Conservation (phyloP, 2,113 vertebrate species). For the Tursiops truncatus region DNA sequence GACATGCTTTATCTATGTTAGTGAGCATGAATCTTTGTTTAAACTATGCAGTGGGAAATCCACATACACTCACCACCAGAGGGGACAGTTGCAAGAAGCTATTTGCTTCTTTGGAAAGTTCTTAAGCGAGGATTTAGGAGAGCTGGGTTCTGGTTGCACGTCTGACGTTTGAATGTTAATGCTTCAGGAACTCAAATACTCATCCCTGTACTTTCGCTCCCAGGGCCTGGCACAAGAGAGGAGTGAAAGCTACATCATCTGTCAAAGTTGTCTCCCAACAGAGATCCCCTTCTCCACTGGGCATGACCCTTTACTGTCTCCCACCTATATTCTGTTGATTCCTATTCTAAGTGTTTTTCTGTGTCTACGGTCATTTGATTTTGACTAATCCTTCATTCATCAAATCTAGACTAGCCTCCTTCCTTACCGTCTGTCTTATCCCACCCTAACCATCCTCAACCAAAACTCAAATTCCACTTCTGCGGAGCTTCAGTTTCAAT, state of each 20-base stretch:
- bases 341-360: background rate
- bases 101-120: background rate
- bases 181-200: background rate
- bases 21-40: background rate
- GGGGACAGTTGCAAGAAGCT: background rate
- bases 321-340: background rate
- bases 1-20: background rate
- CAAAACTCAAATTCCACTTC: background rate
- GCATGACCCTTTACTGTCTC: background rate
- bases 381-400: background rate
- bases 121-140: background rate
- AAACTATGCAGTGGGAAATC: background rate
- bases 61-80: background rate
- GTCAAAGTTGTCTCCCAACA: background rate
- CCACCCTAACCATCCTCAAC: background rate
- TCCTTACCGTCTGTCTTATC: background rate
- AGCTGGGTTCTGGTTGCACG: background rate
- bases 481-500: rapidly evolving
- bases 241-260: background rate
- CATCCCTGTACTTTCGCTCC: too few species aligned
- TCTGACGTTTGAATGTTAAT: background rate
- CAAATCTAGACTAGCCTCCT: background rate
- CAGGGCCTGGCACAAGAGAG: background rate
- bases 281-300: background rate
- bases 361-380: background rate